Percentiles rank a stretch among this genome's conserved stretches.
Evolutionary conservation across 2,888 invertebrate genomes (phyloP).

Genomic region (Tridacna crocea): DNA sequence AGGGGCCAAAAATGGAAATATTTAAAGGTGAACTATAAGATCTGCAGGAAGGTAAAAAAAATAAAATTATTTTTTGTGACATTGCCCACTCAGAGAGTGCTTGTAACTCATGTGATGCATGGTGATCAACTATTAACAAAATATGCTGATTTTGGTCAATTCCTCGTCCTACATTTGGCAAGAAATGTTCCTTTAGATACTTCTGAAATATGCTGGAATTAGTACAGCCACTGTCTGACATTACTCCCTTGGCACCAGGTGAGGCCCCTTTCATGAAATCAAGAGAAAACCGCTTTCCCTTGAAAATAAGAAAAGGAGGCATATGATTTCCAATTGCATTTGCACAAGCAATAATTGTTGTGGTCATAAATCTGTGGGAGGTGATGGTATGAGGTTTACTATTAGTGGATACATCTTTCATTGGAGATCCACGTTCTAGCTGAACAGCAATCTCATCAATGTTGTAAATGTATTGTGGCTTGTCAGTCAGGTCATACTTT

Average conservation of each 20-base stretch:
- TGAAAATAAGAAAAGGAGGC: slow-evolving; percentile 40
- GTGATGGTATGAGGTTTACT: slow-evolving; percentile 32
- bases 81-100: too few species aligned
- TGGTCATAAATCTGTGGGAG: slow-evolving; percentile 32
- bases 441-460: slow-evolving; percentile 33
- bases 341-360: slow-evolving; percentile 28
- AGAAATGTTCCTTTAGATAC: slow-evolving; percentile 36
- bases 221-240: slow-evolving; percentile 38
- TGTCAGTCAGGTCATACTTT: slow-evolving; percentile 7
- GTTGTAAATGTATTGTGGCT: slow-evolving; percentile 29
- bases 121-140: too few species aligned
- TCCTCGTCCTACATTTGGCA: slow-evolving; percentile 17
- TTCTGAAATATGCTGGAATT: slow-evolving; percentile 26
- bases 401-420: slow-evolving; percentile 3
- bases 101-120: too few species aligned
- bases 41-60: slow-evolving; percentile 25
- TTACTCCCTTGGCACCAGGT: slow-evolving; percentile 19
- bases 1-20: slow-evolving; percentile 33
- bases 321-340: slow-evolving; percentile 26
- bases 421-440: slow-evolving; percentile 25
- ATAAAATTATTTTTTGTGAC: slow-evolving; percentile 17
- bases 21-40: slow-evolving; percentile 35
- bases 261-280: slow-evolving; percentile 35
- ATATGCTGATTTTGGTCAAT: too few species aligned
- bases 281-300: slow-evolving; percentile 26